Evolutionary conservation across 2,797 vertebrate genomes (phyloP).

Genomic region (Hydrophis major): DNA sequence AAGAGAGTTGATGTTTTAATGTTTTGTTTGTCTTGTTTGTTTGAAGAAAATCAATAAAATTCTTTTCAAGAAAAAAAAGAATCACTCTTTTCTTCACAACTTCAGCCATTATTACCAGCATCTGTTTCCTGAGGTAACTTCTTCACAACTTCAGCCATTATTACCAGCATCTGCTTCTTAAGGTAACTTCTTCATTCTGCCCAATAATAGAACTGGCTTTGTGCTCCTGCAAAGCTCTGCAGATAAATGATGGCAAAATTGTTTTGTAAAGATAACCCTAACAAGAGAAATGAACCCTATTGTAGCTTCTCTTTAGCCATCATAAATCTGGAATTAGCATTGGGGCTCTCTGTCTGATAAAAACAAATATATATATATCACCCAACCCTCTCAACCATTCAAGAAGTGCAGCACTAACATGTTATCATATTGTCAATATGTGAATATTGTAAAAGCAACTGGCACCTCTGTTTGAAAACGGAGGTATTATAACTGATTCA

Average conservation of each 20-base stretch:
- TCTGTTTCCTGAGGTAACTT: no score
- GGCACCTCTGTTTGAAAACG: conserved; percentile 7
- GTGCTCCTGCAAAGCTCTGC: neutral
- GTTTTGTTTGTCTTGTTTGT: no score
- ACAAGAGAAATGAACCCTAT: neutral
- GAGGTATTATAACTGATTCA: conserved; percentile 10
- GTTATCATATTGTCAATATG: no score
- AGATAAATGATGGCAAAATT: neutral
- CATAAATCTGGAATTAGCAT: neutral
- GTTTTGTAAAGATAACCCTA: neutral
- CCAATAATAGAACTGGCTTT: neutral
- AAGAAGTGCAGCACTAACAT: neutral
- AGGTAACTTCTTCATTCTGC: neutral
- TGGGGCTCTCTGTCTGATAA: neutral
- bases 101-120: no score
- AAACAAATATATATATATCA: neutral
- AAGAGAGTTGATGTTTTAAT: no score
- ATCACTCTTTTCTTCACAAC: no score
- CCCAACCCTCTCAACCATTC: neutral
- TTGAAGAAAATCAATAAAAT: no score
- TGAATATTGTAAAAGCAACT: neutral
- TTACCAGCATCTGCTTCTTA: neutral
- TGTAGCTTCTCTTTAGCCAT: neutral
- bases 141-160: neutral
- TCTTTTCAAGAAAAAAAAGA: no score